A percentile compares a stretch with the other conserved stretches of the same genome.
Evolutionary conservation across 2,888 invertebrate genomes (phyloP).

Genomic region (Disparrhopalites patrizii): DNA sequence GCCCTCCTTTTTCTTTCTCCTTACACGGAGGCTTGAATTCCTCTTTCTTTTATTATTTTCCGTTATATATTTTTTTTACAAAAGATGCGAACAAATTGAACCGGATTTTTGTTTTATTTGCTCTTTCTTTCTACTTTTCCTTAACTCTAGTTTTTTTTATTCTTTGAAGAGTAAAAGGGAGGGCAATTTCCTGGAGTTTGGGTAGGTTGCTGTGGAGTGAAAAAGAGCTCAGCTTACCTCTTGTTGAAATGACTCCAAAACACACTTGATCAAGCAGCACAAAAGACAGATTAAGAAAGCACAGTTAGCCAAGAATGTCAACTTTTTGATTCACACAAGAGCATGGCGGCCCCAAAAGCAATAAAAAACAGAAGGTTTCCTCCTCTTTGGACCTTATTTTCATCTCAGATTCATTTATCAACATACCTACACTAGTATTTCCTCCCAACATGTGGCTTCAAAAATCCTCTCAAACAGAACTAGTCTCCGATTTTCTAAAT

Average conservation of each 20-base stretch:
- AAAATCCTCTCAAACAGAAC: no score
- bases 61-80: background rate
- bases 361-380: background rate
- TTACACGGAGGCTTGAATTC: constrained; percentile 24
- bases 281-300: constrained; percentile 52
- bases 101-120: constrained; percentile 5
- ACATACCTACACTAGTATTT: no score
- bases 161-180: background rate
- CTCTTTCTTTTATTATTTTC: constrained; percentile 9
- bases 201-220: constrained; percentile 17
- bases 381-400: no score
- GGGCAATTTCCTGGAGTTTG: no score
- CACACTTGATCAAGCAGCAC: constrained; percentile 78
- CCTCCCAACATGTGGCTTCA: no score
- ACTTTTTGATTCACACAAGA: constrained; percentile 23
- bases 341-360: constrained; percentile 13
- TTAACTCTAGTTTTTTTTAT: background rate
- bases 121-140: background rate
- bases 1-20: no score
- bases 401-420: no score
- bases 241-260: constrained; percentile 99
- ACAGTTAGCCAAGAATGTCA: constrained; percentile 43
- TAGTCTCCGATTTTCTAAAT: no score
- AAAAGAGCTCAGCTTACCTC: constrained; percentile 69
- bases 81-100: no score